phyloP scores from a whole-genome alignment of 2,797 vertebrate species.

The Xerus rutilus region DNA sequence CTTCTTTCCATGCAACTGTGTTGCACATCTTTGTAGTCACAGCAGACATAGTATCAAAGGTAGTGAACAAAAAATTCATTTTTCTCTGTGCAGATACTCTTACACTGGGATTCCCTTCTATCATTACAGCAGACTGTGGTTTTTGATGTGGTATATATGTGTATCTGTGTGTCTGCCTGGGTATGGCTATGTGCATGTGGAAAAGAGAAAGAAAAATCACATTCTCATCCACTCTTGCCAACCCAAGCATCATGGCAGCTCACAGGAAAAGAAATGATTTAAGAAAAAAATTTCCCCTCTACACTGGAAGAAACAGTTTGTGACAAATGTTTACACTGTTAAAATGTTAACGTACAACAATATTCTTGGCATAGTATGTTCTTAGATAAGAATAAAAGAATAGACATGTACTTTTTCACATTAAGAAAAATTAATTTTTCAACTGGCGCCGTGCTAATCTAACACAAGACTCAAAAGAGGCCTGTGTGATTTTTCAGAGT shows the following conservation, averaged over 20 bases:
- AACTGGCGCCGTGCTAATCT: neutral
- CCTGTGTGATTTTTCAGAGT: neutral
- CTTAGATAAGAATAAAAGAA: constrained; percentile 8
- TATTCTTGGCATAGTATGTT: neutral
- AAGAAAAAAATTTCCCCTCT: neutral
- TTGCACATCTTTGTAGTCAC: neutral
- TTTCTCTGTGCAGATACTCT: neutral
- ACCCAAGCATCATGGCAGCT: neutral
- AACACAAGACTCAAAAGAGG: neutral
- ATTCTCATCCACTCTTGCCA: neutral
- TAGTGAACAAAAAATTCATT: neutral
- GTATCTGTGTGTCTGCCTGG: neutral
- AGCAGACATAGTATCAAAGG: neutral
- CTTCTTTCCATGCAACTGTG: neutral
- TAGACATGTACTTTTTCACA: neutral
- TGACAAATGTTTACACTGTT: constrained; percentile 7
- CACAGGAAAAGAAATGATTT: neutral
- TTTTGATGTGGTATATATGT: neutral
- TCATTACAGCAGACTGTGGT: neutral
- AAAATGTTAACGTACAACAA: neutral
- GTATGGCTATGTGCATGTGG: neutral
- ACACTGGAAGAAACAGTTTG: neutral
- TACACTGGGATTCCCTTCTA: neutral
- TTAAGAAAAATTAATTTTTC: constrained; percentile 42
- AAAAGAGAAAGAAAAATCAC: neutral